Percentiles rank a stretch among this genome's conserved stretches.
Evolutionary conservation across 92 coral and sea anemone genomes (phyloP).

Genomic region (Parazoanthus darwini): DNA sequence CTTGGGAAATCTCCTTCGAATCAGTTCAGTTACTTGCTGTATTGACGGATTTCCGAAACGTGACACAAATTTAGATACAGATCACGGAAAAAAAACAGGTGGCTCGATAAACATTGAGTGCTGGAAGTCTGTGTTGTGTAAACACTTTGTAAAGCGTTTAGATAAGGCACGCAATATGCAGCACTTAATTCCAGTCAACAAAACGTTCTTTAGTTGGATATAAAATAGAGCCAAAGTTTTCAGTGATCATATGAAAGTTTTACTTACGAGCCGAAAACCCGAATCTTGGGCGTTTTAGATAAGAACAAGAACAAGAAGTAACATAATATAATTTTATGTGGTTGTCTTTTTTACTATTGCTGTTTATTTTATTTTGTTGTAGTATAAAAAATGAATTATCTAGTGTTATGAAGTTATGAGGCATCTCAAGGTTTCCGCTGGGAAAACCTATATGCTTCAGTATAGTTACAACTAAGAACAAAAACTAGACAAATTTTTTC

Average conservation of each 20-base stretch:
- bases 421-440: too few relatives aligned
- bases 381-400: too few relatives aligned
- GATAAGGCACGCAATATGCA: background rate
- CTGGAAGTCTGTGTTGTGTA: background rate
- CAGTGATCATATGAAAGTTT: background rate
- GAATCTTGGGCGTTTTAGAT: background rate
- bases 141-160: background rate
- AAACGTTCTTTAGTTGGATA: background rate
- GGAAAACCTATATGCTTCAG: too few relatives aligned
- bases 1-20: background rate
- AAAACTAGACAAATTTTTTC: too few relatives aligned
- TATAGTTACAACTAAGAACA: too few relatives aligned
- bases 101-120: background rate
- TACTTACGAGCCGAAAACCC: background rate
- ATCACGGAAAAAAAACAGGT: background rate
- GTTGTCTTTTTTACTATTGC: too few relatives aligned
- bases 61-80: background rate
- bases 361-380: too few relatives aligned
- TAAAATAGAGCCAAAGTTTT: background rate
- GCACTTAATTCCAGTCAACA: background rate
- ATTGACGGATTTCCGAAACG: background rate
- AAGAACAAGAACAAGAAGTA: too few relatives aligned
- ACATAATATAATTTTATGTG: background rate
- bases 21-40: too few relatives aligned
- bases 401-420: too few relatives aligned